Percentiles rank a stretch among this genome's conserved stretches.
Conservation (phyloP, 2,113 vertebrate species). For the Hipposideros armiger region DNA sequence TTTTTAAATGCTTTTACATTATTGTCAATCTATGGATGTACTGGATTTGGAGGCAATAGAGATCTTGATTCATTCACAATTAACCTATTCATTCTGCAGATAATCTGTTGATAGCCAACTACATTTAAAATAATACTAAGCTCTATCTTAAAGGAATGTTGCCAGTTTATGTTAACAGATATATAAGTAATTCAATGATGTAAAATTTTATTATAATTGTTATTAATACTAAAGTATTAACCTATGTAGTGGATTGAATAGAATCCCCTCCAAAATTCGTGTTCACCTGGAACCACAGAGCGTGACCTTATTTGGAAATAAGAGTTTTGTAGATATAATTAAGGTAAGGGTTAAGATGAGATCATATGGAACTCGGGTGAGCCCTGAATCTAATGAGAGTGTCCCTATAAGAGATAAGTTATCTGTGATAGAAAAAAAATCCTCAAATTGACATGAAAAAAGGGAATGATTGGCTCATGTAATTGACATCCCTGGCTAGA, state of each 20-base stretch:
- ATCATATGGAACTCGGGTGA: not conserved
- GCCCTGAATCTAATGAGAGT: not conserved
- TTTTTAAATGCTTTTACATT: not conserved
- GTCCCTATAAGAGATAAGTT: not conserved
- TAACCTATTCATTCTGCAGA: constrained; percentile 6
- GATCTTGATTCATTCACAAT: constrained; percentile 35
- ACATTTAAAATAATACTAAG: not conserved
- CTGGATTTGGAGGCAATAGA: not conserved
- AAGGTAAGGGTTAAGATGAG: not conserved
- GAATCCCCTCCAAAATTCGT: not conserved
- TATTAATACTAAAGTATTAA: constrained; percentile 11
- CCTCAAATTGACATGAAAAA: not conserved
- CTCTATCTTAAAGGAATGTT: not conserved
- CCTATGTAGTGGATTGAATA: not conserved
- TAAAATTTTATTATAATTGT: constrained; percentile 8
- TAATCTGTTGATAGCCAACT: not conserved
- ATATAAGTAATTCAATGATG: constrained; percentile 7
- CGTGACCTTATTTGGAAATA: not conserved
- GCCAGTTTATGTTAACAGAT: not conserved
- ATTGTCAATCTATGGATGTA: not conserved
- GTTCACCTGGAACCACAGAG: not conserved
- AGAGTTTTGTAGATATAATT: not conserved
- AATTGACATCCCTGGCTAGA: not conserved
- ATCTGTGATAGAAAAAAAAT: not conserved
- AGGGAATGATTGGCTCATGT: not conserved